Percentiles rank a stretch among this genome's conserved stretches.
Conservation (phyloP, 2,113 vertebrate genomes). For the Esox niger region DNA sequence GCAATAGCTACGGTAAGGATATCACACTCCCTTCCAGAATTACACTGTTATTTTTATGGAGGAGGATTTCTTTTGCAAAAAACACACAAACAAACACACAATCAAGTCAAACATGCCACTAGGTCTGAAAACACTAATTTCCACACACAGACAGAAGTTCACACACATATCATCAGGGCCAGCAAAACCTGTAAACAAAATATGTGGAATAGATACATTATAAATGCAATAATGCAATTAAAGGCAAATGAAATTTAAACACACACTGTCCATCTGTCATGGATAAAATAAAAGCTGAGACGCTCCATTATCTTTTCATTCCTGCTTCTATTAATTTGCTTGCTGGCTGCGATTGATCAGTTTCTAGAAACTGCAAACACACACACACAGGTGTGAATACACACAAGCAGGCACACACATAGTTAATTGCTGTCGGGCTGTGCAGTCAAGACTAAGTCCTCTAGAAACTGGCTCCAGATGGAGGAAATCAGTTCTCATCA, state of each 20-base stretch:
- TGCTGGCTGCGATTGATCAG: conserved; percentile 90
- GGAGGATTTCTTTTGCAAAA: conserved; percentile 65
- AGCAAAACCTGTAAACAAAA: conserved; percentile 98
- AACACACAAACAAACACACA: conserved; percentile 8
- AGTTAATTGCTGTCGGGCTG: conserved; percentile 61
- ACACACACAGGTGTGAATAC: too few species aligned
- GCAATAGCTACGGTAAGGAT: conserved; percentile 85
- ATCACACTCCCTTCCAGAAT: conserved; percentile 83
- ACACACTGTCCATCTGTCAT: conserved; percentile 99
- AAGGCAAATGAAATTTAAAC: conserved; percentile 99
- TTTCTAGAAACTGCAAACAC: conserved; percentile 91
- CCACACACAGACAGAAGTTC: conserved; percentile 68
- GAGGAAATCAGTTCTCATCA: conserved; percentile 92
- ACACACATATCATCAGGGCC: conserved; percentile 85
- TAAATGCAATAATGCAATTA: conserved; percentile 99
- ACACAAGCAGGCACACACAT: not conserved
- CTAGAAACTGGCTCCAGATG: conserved; percentile 93
- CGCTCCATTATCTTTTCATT: conserved; percentile 95
- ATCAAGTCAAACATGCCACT: not conserved
- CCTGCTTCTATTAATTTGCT: conserved; percentile 96
- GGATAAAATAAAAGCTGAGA: conserved; percentile 93
- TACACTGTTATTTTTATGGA: conserved; percentile 84
- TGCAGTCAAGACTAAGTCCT: conserved; percentile 89
- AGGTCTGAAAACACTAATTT: not conserved
- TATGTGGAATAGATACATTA: conserved; percentile 99